Evolutionary conservation across 2,113 vertebrate genomes (phyloP).

Genomic region (Rhinoderma darwinii): DNA sequence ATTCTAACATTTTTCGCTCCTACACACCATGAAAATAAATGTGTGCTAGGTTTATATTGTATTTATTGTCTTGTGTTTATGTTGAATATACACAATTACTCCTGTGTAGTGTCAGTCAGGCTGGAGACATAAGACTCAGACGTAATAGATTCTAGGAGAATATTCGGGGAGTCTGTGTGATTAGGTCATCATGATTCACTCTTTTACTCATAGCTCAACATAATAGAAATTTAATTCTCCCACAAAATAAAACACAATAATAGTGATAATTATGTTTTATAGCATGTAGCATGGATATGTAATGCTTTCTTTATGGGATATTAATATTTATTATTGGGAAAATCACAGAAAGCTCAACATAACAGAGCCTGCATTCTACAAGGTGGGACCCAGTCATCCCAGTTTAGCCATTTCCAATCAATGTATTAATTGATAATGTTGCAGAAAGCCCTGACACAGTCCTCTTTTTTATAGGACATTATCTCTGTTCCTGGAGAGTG

Average conservation of each 20-base stretch:
- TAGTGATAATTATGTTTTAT: background rate
- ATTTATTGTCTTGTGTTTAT: no score
- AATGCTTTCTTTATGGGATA: background rate
- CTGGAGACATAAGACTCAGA: background rate
- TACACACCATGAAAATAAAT: no score
- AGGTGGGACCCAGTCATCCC: background rate
- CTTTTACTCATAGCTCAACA: background rate
- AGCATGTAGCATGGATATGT: background rate
- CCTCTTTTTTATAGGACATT: background rate
- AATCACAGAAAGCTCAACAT: background rate
- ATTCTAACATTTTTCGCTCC: no score
- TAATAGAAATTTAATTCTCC: background rate
- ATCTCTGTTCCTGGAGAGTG: background rate
- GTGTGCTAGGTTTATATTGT: no score
- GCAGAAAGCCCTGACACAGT: background rate
- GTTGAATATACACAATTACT: no score
- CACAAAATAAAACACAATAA: background rate
- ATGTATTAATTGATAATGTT: background rate
- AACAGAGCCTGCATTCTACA: background rate
- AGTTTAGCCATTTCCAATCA: background rate
- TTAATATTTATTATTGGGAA: background rate
- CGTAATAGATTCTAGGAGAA: slow-evolving; percentile 43
- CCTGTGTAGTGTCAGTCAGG: no score
- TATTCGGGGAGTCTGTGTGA: background rate
- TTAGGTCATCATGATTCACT: slow-evolving; percentile 45